These are phyloP conservation scores for Macropus fuliginosus DNA, from an alignment of 2,797 vertebrate genomes.

Conservation along the genomic window DNA sequence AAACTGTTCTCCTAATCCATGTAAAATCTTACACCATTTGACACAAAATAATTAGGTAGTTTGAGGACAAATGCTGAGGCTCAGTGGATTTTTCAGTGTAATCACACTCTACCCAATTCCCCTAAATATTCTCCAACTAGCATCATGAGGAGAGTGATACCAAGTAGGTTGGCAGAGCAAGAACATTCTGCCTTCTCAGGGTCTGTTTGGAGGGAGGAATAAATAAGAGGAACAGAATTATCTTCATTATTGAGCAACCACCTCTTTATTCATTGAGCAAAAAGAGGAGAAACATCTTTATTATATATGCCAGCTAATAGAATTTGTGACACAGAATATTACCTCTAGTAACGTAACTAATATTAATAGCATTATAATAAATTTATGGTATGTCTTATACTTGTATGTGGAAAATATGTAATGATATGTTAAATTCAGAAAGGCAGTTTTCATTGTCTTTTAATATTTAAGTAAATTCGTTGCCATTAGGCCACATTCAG, in stretches of 20 bases:
- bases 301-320: neutral
- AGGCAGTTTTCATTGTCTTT: constrained; percentile 12
- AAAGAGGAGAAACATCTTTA: neutral
- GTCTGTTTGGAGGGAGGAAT: constrained; percentile 48
- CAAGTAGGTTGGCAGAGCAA: constrained; percentile 29
- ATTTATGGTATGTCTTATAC: neutral
- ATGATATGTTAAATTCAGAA: constrained; percentile 21
- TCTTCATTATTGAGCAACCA: constrained; percentile 38
- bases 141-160: constrained; percentile 6
- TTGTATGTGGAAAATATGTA: neutral
- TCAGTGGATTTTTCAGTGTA: neutral
- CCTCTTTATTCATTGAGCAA: constrained; percentile 50
- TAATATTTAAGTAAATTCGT: constrained; percentile 27
- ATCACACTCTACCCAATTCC: neutral
- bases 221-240: constrained; percentile 34
- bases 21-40: neutral
- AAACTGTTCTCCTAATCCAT: neutral
- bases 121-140: constrained; percentile 14
- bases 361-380: neutral
- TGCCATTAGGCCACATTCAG: constrained; percentile 18
- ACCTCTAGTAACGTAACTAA: neutral
- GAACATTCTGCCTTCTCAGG: constrained; percentile 13
- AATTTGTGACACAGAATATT: constrained; percentile 14
- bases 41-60: neutral
- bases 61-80: neutral